Base-by-base conservation (phyloP, 30 jellyfish, hydroid and myxozoan genomes). In the Nemopilema nomurai region DNA sequence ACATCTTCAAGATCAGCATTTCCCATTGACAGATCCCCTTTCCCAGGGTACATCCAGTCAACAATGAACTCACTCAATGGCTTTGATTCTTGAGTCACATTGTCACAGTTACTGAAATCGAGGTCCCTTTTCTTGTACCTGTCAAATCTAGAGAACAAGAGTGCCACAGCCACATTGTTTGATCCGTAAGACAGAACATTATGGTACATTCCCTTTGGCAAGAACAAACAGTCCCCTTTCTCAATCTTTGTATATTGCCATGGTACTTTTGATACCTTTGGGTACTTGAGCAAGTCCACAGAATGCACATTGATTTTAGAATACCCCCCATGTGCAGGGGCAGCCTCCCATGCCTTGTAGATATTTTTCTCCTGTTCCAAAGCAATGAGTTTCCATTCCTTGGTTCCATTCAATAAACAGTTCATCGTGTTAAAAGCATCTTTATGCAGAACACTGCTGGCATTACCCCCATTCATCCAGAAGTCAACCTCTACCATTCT, bases 311-410 rank as follows among this genome's bases (percentile, higher is more conserved):
- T 86, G 69, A 91, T 84, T 69, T 83, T 76, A 21, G 97, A 91
- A 74, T 82, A 91, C 18, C 97, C 97, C 8, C 97, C 97, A 65
- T 27, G 71, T 9, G 93, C 86, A 19, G 90, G 83, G 52, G 96
- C 92, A 41, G 89, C 92, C 83, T 91, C 97, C 93, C 91, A 74
- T 23, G 96, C 97, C 72, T 91, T 91, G 76, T 91, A 91, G 57
- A 91, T 85, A 22, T 83, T 77, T 74, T 91, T 78, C 71, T 91
- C 93, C 49, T 91, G 84, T 29, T 87, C 80, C 25, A 77, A 78
- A 21, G 85, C 92, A 74, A 91, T 80, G 62, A 91, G 79, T 51
- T 86, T 91, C 97, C 97, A 91, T 31, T 91, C 90, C 69, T 91
- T 91, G 24, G 96, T 85, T 32, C 97, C 97, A 74, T 91, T 91